Conservation (phyloP, 2,113 vertebrate genomes). For the Rousettus leschenaultii region DNA sequence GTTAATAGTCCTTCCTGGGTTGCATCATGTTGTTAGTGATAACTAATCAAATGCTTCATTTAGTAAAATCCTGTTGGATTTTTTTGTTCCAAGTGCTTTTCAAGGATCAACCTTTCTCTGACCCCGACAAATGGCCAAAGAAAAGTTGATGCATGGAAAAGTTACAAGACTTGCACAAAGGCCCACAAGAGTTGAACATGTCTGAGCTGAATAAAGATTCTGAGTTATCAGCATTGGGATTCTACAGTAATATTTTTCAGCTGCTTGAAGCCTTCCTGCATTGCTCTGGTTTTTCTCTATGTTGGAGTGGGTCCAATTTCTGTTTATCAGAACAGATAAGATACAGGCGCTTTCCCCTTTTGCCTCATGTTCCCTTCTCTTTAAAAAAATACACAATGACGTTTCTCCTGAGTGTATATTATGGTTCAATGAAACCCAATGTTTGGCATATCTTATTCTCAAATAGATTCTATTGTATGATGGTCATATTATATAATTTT, state of each 20-base stretch:
- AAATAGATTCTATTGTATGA: background rate
- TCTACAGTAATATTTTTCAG: constrained; percentile 22
- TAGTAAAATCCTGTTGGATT: constrained; percentile 48
- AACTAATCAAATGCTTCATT: constrained; percentile 64
- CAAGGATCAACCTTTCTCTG: constrained; percentile 49
- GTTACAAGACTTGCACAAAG: constrained; percentile 45
- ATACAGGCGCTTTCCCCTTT: background rate
- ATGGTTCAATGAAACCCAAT: background rate
- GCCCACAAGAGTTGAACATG: background rate
- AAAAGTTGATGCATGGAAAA: constrained; percentile 17
- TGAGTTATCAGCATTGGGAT: background rate
- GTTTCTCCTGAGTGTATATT: background rate
- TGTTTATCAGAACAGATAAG: background rate
- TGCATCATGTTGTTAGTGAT: constrained; percentile 58
- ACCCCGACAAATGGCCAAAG: constrained; percentile 47
- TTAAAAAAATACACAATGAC: background rate
- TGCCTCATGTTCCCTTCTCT: background rate
- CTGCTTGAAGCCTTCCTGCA: background rate
- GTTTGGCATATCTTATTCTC: background rate
- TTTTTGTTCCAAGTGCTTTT: constrained; percentile 49
- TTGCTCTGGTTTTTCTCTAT: background rate
- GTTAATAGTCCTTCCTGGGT: constrained; percentile 58
- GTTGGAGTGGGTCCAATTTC: background rate
- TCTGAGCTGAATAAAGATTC: background rate
- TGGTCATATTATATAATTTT: background rate